Conservation (phyloP, 1,140 invertebrate species). For the Panulirus ornatus region DNA sequence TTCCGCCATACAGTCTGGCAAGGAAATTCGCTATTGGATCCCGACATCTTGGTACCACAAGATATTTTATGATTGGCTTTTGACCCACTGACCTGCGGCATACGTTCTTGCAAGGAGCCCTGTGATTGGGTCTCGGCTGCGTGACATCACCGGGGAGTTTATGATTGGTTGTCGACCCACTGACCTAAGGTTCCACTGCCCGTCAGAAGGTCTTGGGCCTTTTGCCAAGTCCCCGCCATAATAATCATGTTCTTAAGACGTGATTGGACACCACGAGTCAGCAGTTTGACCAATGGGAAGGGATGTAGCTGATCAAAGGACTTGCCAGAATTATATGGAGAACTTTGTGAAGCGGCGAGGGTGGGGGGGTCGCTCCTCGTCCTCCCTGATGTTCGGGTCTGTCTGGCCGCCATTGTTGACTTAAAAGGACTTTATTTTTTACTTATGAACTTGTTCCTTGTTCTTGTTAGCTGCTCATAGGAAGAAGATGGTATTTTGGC, state of each 20-base stretch:
- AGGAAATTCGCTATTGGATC: not conserved
- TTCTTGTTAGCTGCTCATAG: no score
- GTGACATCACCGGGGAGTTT: conserved; percentile 24
- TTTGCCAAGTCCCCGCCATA: conserved; percentile 52
- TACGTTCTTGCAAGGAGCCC: not conserved
- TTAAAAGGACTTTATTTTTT: no score
- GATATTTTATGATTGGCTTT: not conserved
- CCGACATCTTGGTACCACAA: not conserved
- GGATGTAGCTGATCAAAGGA: conserved; percentile 47
- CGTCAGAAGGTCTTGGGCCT: not conserved
- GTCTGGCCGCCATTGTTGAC: no score
- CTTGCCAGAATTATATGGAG: conserved; percentile 42
- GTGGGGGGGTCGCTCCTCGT: no score
- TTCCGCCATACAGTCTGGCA: no score
- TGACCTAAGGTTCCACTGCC: not conserved
- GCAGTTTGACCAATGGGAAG: conserved; percentile 61
- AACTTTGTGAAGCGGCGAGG: not conserved
- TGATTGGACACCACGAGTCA: conserved; percentile 53
- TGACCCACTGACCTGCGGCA: not conserved
- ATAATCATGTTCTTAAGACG: conserved; percentile 51
- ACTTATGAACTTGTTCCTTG: no score
- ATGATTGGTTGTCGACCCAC: not conserved
- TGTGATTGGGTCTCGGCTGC: not conserved
- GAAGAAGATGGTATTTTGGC: no score
- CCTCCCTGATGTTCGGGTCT: no score